Conservation (phyloP, 2,113 vertebrate genomes). For the Peromyscus polionotus region DNA sequence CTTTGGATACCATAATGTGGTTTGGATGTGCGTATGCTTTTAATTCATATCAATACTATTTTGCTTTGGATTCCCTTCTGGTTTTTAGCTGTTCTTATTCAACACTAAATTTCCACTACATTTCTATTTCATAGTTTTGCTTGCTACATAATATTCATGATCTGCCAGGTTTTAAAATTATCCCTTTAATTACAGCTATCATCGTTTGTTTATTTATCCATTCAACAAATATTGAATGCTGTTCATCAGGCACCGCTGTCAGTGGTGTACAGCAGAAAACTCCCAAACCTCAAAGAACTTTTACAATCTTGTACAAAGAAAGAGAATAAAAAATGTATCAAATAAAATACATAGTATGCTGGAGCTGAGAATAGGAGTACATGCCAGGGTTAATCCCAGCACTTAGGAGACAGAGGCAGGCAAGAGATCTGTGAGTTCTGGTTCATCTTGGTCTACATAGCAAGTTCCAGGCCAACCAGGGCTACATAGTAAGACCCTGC, state of each 20-base stretch:
- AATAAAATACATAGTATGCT: neutral
- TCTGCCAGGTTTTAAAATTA: constrained; percentile 26
- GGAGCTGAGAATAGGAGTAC: neutral
- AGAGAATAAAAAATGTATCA: neutral
- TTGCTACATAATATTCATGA: neutral
- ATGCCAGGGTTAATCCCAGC: neutral
- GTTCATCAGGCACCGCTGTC: neutral
- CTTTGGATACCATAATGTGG: neutral
- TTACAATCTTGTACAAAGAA: neutral
- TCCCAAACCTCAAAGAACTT: neutral
- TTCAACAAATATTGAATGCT: constrained; percentile 11
- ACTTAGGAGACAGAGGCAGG: neutral
- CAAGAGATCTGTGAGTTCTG: neutral
- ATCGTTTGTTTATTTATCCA: neutral
- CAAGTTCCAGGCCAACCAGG: neutral
- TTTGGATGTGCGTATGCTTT: neutral
- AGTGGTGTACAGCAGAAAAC: constrained; percentile 9
- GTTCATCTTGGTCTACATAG: neutral
- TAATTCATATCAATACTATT: constrained; percentile 13
- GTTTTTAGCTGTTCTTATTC: constrained; percentile 17
- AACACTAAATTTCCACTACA: neutral
- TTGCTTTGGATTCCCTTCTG: neutral
- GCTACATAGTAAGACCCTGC: neutral
- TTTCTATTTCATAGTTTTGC: constrained; percentile 41
- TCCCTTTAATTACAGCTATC: neutral